phyloP scores from a whole-genome alignment of 2,797 vertebrate genomes.

The Spinus pinus region DNA sequence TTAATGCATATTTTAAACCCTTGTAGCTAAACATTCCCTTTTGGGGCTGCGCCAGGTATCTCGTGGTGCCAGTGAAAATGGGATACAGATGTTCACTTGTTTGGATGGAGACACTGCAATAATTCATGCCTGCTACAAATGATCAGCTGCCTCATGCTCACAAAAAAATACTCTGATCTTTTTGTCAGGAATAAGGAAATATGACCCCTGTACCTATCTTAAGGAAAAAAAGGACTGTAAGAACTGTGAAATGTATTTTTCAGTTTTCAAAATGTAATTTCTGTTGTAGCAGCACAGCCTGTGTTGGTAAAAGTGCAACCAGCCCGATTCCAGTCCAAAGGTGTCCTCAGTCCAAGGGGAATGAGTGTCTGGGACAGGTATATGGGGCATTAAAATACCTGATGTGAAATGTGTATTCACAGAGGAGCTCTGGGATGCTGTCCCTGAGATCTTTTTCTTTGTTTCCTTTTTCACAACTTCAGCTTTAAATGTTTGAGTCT shows the following conservation, averaged over 20 bases:
- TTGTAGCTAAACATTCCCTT: constrained; percentile 64
- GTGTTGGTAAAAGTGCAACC: neutral
- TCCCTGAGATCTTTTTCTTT: neutral
- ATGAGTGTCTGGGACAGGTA: neutral
- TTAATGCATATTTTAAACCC: constrained; percentile 63
- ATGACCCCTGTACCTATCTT: neutral
- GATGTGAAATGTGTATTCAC: neutral
- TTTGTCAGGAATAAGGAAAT: constrained; percentile 25
- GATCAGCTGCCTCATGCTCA: neutral
- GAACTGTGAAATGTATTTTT: neutral
- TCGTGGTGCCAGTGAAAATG: constrained; percentile 66
- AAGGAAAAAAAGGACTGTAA: neutral
- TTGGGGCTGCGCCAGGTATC: constrained; percentile 65
- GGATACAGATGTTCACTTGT: constrained; percentile 72
- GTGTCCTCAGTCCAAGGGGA: neutral
- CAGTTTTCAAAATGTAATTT: neutral
- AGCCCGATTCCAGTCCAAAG: fast-evolving
- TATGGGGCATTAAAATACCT: neutral
- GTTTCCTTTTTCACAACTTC: neutral
- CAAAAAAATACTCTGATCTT: neutral
- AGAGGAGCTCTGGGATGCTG: neutral
- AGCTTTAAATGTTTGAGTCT: neutral
- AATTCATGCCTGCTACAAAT: constrained; percentile 62
- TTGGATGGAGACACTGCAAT: constrained; percentile 63
- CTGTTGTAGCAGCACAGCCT: neutral